These are phyloP conservation scores for Toxonevra muliebris DNA, from an alignment of 2,888 invertebrate genomes.

Conservation along the genomic window DNA sequence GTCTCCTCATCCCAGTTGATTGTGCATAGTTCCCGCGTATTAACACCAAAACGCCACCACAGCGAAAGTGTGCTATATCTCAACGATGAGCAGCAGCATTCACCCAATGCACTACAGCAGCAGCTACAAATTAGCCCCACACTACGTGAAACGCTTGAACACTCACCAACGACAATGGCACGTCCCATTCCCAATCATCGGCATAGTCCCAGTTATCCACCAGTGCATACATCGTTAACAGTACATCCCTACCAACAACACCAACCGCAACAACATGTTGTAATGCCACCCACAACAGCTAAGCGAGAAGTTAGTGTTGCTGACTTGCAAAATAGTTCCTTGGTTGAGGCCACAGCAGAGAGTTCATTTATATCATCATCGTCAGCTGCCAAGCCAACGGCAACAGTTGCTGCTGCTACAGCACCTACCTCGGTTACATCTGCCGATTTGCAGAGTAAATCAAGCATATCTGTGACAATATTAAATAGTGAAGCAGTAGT, in stretches of 20 bases:
- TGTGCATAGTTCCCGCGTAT: conserved; percentile 80
- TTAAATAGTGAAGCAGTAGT: conserved; percentile 54
- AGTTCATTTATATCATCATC: conserved; percentile 30
- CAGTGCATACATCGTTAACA: conserved; percentile 52
- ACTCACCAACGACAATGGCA: conserved; percentile 13
- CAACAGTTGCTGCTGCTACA: conserved; percentile 29
- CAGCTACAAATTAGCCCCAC: not conserved
- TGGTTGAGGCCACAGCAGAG: conserved; percentile 36
- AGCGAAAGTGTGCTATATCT: conserved; percentile 80
- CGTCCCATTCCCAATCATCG: conserved; percentile 49
- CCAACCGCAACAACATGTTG: conserved; percentile 15
- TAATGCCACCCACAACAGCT: not conserved
- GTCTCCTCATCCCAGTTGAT: conserved; percentile 71
- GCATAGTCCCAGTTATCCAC: conserved; percentile 61
- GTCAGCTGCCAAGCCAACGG: conserved; percentile 26
- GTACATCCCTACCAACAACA: conserved; percentile 49
- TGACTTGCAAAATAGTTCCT: conserved; percentile 49
- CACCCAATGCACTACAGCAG: conserved; percentile 40
- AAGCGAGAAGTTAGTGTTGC: not conserved
- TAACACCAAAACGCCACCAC: conserved; percentile 80
- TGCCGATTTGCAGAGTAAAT: conserved; percentile 43
- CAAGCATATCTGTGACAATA: conserved; percentile 60
- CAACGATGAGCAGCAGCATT: conserved; percentile 65
- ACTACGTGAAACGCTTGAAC: not conserved
- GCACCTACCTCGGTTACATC: conserved; percentile 30